These are phyloP conservation scores for Thelaira solivaga DNA, from an alignment of 2,888 invertebrate species.

Conservation along the genomic window DNA sequence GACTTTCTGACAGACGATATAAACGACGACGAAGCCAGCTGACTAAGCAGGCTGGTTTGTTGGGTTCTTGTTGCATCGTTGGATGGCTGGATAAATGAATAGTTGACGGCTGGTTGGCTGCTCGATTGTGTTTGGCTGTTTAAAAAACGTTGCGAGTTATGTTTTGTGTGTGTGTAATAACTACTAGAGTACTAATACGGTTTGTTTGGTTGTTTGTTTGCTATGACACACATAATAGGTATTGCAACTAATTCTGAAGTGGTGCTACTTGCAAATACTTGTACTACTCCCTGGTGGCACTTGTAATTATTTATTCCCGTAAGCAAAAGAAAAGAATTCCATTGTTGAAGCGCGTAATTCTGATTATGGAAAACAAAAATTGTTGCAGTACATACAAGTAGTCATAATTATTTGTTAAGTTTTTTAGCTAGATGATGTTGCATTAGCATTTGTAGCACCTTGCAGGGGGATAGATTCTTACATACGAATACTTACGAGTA, in stretches of 20 bases:
- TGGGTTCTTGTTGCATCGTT: too few relatives aligned
- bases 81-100: conserved; percentile 11
- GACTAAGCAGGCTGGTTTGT: conserved; percentile 8
- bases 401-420: conserved; percentile 41
- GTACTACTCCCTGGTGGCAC: neutral
- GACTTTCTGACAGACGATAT: conserved; percentile 10
- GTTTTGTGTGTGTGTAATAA: neutral
- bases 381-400: conserved; percentile 4
- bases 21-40: neutral
- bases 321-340: conserved; percentile 6
- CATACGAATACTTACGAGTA: neutral
- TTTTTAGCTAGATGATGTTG: conserved; percentile 4
- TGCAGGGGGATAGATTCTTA: neutral
- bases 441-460: neutral
- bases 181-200: conserved; percentile 1
- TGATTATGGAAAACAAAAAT: conserved; percentile 6
- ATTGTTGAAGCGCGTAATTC: conserved; percentile 43
- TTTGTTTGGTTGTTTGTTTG: conserved; percentile 36
- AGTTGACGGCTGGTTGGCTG: conserved; percentile 24
- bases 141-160: conserved; percentile 26
- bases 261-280: conserved; percentile 25
- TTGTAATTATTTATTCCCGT: conserved; percentile 9
- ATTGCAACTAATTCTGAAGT: conserved; percentile 46
- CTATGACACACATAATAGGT: conserved; percentile 32
- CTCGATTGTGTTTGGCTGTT: conserved; percentile 26